Percentiles rank a stretch among this genome's conserved stretches.
phyloP scores from a whole-genome alignment of 1,140 invertebrate species.

The Triops cancriformis region DNA sequence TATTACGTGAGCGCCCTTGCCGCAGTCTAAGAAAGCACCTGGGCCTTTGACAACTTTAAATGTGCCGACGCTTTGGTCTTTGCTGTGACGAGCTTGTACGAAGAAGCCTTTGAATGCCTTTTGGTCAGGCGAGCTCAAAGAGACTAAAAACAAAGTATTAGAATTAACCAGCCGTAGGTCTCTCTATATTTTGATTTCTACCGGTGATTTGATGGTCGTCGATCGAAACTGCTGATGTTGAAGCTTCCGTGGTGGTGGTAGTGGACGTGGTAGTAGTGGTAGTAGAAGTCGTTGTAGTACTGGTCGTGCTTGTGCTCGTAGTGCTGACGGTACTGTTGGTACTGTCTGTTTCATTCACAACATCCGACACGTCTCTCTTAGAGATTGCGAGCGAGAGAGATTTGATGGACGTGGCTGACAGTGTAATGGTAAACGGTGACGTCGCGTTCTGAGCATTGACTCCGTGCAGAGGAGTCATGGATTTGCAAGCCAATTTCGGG shows the following conservation, averaged over 20 bases:
- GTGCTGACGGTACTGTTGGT: too few species aligned
- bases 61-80: background rate
- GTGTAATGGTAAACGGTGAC: background rate
- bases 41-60: constrained; percentile 4
- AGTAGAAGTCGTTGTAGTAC: too few species aligned
- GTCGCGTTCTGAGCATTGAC: background rate
- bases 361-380: background rate
- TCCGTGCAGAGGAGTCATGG: constrained; percentile 19
- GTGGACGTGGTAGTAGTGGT: background rate
- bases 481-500: constrained; percentile 3
- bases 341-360: background rate
- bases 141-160: background rate
- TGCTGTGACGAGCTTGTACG: background rate
- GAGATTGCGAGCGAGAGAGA: background rate
- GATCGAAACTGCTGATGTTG: background rate
- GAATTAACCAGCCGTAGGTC: background rate
- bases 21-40: background rate
- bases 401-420: background rate
- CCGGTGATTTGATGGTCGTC: background rate
- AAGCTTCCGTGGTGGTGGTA: background rate
- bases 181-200: background rate
- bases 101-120: background rate
- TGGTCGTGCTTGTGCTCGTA: too few species aligned
- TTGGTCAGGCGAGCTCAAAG: background rate
- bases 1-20: background rate